A percentile compares a stretch with the other conserved stretches of the same genome.
These are phyloP conservation scores for Entelurus aequoreus DNA, from an alignment of 2,113 vertebrate genomes.

Conservation along the genomic window DNA sequence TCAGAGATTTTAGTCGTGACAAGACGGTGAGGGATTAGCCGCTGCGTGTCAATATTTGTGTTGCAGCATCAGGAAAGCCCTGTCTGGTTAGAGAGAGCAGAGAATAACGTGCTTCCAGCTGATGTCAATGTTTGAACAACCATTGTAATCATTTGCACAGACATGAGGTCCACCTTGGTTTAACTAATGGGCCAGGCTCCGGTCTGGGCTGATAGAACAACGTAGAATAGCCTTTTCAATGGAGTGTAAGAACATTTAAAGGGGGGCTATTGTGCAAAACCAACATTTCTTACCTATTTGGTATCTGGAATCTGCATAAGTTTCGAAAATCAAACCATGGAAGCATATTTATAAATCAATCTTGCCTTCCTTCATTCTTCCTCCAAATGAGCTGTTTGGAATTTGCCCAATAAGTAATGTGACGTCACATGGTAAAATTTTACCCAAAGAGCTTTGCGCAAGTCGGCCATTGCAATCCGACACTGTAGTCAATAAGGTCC, in stretches of 20 bases:
- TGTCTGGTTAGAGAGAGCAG: slow-evolving; percentile 60
- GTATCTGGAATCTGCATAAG: too few species aligned
- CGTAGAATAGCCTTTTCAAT: slow-evolving; percentile 9
- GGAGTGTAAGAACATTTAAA: background rate
- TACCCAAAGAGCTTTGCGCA: too few species aligned
- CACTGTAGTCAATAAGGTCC: too few species aligned
- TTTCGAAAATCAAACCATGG: too few species aligned
- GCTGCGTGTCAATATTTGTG: slow-evolving; percentile 68
- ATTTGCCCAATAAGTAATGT: too few species aligned
- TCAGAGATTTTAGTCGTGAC: slow-evolving; percentile 53
- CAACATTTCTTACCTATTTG: too few species aligned
- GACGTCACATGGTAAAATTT: too few species aligned
- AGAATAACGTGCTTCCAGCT: slow-evolving; percentile 62
- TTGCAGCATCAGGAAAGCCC: slow-evolving; percentile 52
- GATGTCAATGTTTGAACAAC: slow-evolving; percentile 72
- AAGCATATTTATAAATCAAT: too few species aligned
- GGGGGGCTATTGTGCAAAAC: too few species aligned
- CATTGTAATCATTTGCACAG: slow-evolving; percentile 66
- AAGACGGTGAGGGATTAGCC: slow-evolving; percentile 66
- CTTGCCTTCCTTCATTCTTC: too few species aligned
- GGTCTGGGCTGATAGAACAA: slow-evolving; percentile 28
- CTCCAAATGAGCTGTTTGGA: too few species aligned
- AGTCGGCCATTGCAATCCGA: too few species aligned
- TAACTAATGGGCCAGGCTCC: slow-evolving; percentile 46
- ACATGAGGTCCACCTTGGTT: slow-evolving; percentile 52